Evolutionary conservation across 2,797 vertebrate species (phyloP), one percentile per base, ranked within the genome.

Genomic region (Cuniculus paca): DNA sequence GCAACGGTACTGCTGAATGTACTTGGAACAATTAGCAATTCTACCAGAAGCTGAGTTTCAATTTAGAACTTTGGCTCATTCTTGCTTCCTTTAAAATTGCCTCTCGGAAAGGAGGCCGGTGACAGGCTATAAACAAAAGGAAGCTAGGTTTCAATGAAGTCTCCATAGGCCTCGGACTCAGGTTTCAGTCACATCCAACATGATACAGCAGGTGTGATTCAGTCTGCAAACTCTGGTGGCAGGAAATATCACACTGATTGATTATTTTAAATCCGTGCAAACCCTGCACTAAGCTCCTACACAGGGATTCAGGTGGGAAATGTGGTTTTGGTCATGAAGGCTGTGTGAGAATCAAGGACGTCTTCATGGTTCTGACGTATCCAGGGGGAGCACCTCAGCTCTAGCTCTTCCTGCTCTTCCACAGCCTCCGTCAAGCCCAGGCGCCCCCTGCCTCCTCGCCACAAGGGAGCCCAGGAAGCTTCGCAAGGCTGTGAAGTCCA

Each of bases 81-180:
- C 60, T 96, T 96, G 96, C 96, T 96, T 94, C 95, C 52, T 96
- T 94, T 97, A 92, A 97, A 95, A 97, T 96, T 93, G 61, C 28
- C 95, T 50, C 72, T 36, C 88, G 75, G 45, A 85, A 95, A 84
- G 34, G 24, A 26, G 5, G 1, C 5, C 58, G 90, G 19, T 17
- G 77, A 85, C 45, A 79, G 58, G 91, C 88, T 91, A 92, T 39
- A 94, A 78, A 85, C 50, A 70, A 88, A 84, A 93, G 50, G 81
- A 84, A 91, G 20, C 58, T 85, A 26, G n/a, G 6, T 82, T 78
- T 87, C 94, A 95, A 48, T 95, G 88, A 96, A 95, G 79, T 78
- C 93, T 82, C 65, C 86, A 58, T 36, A 60, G 24, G 65, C 36
- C 74, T 31, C 81, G 81, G 84, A 87, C 65, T 84, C 80, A 75